Evolutionary conservation across 2,113 vertebrate genomes (phyloP).

Genomic region (Piaya cayana): DNA sequence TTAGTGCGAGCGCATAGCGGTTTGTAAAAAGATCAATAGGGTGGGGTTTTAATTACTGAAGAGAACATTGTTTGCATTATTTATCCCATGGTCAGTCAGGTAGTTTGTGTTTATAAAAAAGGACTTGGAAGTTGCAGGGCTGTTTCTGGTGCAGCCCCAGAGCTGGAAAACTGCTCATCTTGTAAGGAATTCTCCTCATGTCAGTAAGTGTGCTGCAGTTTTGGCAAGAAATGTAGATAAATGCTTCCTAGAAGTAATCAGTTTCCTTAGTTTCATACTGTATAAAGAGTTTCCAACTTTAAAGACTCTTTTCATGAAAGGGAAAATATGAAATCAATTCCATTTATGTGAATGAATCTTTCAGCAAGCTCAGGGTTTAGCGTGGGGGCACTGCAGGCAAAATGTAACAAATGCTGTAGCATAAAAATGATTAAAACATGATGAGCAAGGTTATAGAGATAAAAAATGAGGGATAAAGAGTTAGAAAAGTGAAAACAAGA

Average conservation of each 20-base stretch:
- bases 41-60: conserved; percentile 34
- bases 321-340: conserved; percentile 68
- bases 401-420: conserved; percentile 20
- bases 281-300: conserved; percentile 41
- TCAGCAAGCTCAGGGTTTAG: conserved; percentile 38
- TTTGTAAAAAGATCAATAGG: conserved; percentile 51
- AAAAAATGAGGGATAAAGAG: conserved; percentile 49
- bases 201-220: not conserved
- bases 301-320: conserved; percentile 47
- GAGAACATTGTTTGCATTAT: conserved; percentile 27
- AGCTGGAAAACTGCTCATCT: not conserved
- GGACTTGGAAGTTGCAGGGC: not conserved
- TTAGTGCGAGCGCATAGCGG: not conserved
- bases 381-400: conserved; percentile 20
- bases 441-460: conserved; percentile 36
- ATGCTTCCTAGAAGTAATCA: conserved; percentile 40
- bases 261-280: conserved; percentile 31
- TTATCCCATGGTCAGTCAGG: conserved; percentile 3
- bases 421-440: conserved; percentile 51
- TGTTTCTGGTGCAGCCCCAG: not conserved
- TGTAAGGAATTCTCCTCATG: not conserved
- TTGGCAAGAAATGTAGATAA: conserved; percentile 27
- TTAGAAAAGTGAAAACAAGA: conserved; percentile 55
- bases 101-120: not conserved
- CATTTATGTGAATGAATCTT: conserved; percentile 60